Base-by-base conservation (phyloP, 2,888 invertebrate genomes). In the Leptopilina myrica region DNA sequence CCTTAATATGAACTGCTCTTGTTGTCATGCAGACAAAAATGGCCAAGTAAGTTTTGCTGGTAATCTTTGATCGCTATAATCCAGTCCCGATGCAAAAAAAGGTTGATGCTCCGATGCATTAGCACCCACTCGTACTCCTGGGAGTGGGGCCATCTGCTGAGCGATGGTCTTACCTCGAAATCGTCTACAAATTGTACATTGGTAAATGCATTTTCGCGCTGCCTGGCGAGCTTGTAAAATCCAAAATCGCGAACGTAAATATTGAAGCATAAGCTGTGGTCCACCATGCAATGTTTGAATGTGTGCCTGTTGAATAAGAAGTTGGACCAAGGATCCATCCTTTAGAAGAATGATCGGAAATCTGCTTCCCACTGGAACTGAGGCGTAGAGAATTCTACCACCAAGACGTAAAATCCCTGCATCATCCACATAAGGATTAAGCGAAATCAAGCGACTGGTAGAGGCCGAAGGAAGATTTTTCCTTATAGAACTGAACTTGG, bases 1-100 rank as follows among this genome's bases (percentile, higher is more conserved):
- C 49, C 12, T 81, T 79, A n/a, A 81, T 65, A 49, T 80, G 80
- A 15, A 78, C 64, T 46, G 80, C 80, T 64, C 20, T 20, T 20
- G 20, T 20, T 20, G 20, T 20, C 20, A 20, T 20, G 20, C 20
- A 20, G 20, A 20, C 77, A 26, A 80, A 80, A 6, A 81, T 33
- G 6, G 65, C 73, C 11, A 81, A 64, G 20, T 20, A 20, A 1
- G 20, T 20, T 20, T 20, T 20, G 20, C 0, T 20, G 20, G 20
- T 20, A 20, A 20, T 20, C 20, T 20, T 20, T 20, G 20, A 20
- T 20, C 20, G 20, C 20, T 20, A 20, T 20, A 20, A 20, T 20
- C 20, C 20, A 20, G 20, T 20, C 20, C 20, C 20, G 20, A 20
- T 20, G 20, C 20, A 20, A 20, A 73, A 66, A 53, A 80, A 80